These are phyloP conservation scores for Pachycephala philippinensis DNA, from an alignment of 2,113 vertebrate genomes.

Conservation along the genomic window DNA sequence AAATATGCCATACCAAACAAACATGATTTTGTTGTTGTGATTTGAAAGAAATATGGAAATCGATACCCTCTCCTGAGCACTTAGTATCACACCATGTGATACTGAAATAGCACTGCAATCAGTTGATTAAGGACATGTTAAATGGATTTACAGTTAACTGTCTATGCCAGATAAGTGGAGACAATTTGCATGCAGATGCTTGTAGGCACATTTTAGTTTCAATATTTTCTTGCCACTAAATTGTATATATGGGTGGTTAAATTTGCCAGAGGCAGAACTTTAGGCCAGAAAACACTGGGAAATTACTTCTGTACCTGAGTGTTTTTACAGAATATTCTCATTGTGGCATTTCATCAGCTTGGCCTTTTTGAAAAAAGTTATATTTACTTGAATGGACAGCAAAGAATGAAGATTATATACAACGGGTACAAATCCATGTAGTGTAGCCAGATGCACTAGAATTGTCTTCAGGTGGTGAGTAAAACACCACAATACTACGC, in stretches of 20 bases:
- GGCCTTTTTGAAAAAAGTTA: not conserved
- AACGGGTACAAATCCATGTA: not conserved
- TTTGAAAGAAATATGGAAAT: not conserved
- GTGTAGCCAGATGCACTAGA: not conserved
- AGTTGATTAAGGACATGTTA: not conserved
- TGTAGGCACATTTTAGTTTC: not conserved
- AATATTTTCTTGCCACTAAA: not conserved
- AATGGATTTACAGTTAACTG: not conserved
- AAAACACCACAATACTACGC: not conserved
- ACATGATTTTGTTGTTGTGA: not conserved
- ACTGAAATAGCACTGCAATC: not conserved
- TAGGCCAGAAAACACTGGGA: not conserved
- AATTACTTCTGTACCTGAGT: not conserved
- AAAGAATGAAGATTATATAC: not conserved
- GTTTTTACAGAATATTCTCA: not conserved
- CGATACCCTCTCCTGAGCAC: rapidly evolving
- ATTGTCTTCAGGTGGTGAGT: not conserved
- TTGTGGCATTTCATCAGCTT: not conserved
- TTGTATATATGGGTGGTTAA: not conserved
- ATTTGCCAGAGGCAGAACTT: not conserved
- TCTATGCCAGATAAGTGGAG: not conserved
- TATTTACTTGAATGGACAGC: not conserved
- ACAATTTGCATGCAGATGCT: not conserved
- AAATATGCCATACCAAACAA: not conserved
- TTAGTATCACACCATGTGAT: not conserved